A percentile compares a stretch with the other conserved stretches of the same genome.
These are phyloP conservation scores for Archilochus colubris DNA, from an alignment of 2,113 vertebrate species.

Conservation along the genomic window DNA sequence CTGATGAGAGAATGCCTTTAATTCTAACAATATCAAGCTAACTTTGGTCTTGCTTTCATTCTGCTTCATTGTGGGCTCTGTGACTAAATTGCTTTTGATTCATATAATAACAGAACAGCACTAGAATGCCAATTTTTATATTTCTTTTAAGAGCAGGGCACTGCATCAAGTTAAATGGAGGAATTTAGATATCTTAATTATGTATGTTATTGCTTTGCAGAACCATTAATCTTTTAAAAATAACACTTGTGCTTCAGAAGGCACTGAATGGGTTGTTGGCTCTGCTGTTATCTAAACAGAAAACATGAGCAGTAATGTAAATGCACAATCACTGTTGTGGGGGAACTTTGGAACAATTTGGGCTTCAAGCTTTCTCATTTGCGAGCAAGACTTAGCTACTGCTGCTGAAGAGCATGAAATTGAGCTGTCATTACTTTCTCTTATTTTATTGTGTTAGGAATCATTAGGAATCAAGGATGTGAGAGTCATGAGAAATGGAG, in stretches of 20 bases:
- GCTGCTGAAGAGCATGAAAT: slow-evolving; percentile 7
- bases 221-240: slow-evolving; percentile 24
- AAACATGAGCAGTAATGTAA: background rate
- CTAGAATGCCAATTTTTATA: background rate
- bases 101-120: background rate
- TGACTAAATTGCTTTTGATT: background rate
- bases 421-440: background rate
- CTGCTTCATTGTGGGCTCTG: background rate
- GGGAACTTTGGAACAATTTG: background rate
- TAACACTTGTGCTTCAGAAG: background rate
- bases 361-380: background rate
- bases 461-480: background rate
- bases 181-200: background rate
- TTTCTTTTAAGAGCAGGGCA: background rate
- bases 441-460: background rate
- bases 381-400: background rate
- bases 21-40: background rate
- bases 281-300: background rate
- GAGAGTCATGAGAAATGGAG: background rate
- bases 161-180: background rate
- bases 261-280: background rate
- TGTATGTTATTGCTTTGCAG: background rate
- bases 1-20: background rate
- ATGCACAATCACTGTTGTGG: background rate
- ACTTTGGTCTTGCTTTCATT: background rate